Conservation (phyloP, 2,888 invertebrate species). For the Agonopterix arenella region DNA sequence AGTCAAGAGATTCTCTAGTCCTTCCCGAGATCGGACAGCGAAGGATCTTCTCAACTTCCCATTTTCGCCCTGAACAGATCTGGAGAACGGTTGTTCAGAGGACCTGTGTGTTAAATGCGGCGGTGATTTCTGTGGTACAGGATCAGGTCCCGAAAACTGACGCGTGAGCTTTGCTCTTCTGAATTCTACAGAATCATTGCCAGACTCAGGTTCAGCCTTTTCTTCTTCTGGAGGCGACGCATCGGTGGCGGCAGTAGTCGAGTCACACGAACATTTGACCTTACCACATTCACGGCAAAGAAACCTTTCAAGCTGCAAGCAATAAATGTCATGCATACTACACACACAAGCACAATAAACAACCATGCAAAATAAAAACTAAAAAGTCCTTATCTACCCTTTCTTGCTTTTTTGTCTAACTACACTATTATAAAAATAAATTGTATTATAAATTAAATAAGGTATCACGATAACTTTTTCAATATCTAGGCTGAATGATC, state of each 20-base stretch:
- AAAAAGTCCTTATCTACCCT: too few relatives aligned
- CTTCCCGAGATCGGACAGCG: slow-evolving; percentile 64
- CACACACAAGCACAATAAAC: slow-evolving; percentile 41
- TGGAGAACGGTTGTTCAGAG: slow-evolving; percentile 51
- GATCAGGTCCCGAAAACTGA: slow-evolving; percentile 43
- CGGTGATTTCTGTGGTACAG: slow-evolving; percentile 24
- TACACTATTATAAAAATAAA: too few relatives aligned
- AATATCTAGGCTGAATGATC: too few relatives aligned
- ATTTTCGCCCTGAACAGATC: slow-evolving; percentile 44
- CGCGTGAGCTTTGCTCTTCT: slow-evolving; percentile 36
- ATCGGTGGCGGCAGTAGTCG: slow-evolving; percentile 24
- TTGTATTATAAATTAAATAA: too few relatives aligned
- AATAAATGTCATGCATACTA: slow-evolving; percentile 78
- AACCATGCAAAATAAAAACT: slow-evolving; percentile 42
- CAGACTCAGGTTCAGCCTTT: slow-evolving; percentile 16
- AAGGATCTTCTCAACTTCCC: slow-evolving; percentile 64
- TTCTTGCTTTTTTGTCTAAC: too few relatives aligned
- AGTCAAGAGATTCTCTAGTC: slow-evolving; percentile 60
- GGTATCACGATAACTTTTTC: too few relatives aligned
- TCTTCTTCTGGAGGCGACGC: slow-evolving; percentile 16
- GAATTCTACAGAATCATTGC: slow-evolving; percentile 39
- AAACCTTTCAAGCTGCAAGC: slow-evolving; percentile 85
- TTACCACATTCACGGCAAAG: slow-evolving; percentile 83
- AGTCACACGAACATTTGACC: slow-evolving; percentile 79
- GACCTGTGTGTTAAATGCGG: slow-evolving; percentile 30